Conservation (phyloP, 2,797 vertebrate genomes). For the Schizothorax lantsangensis region DNA sequence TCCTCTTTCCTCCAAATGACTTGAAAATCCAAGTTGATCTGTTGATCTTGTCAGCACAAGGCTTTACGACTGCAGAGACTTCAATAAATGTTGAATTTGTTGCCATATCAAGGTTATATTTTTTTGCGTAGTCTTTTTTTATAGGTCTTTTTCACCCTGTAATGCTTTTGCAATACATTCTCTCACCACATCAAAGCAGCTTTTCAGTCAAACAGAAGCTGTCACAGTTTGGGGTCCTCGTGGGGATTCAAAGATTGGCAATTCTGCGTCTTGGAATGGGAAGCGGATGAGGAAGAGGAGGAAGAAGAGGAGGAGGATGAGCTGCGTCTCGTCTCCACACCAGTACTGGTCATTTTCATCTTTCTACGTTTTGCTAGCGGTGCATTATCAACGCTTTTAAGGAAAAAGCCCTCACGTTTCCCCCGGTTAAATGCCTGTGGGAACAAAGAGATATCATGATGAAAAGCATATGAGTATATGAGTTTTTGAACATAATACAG, state of each 20-base stretch:
- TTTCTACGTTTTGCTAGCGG: slow-evolving; percentile 91
- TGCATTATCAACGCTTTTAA: slow-evolving; percentile 94
- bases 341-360: slow-evolving; percentile 89
- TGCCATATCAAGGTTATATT: neutral
- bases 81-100: neutral
- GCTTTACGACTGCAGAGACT: neutral
- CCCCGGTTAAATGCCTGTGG: slow-evolving; percentile 89
- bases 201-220: neutral
- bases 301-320: slow-evolving; percentile 87
- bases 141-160: slow-evolving; percentile 4
- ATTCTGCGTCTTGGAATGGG: slow-evolving; percentile 70
- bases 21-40: slow-evolving; percentile 1
- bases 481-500: neutral
- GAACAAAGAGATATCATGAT: neutral
- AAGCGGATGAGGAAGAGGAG: slow-evolving; percentile 76
- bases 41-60: neutral
- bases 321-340: slow-evolving; percentile 84
- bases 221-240: slow-evolving; percentile 66
- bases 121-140: neutral
- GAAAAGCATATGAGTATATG: neutral
- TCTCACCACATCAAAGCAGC: slow-evolving; percentile 25
- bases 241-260: slow-evolving; percentile 73
- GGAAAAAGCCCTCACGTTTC: slow-evolving; percentile 90
- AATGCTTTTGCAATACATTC: slow-evolving; percentile 32
- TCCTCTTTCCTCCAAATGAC: slow-evolving; percentile 12